Base-by-base conservation (phyloP, 2,797 vertebrate genomes). In the Ibycter americanus region DNA sequence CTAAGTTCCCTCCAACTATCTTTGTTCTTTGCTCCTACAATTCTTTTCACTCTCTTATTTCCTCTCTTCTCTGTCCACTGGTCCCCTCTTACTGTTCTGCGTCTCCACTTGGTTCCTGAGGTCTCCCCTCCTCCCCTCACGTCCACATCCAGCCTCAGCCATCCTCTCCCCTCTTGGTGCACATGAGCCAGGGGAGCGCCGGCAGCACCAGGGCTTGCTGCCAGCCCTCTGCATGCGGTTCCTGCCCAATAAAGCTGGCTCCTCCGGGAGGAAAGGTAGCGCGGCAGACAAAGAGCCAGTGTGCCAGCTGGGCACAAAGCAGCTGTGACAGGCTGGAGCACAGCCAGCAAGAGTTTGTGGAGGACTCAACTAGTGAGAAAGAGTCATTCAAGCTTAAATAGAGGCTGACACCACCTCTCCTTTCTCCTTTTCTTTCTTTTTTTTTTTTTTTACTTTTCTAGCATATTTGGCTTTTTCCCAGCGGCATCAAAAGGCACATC, bases 111-210 rank as follows among this genome's bases (percentile, higher is more conserved):
- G 31, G 16, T 6, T 76, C 46, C 52, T 0, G 0, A 38, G 19
- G 32, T 79, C 17, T 66, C 49, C 31, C 27, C 58, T 94, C n/a
- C 42, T 15, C 8, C 3, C 14, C 47, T 89, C 58, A 34, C 5
- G 6, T 15, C 29, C 16, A 12, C 26, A 40, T 18, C 29, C 2
- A 0, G 51, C 26, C 25, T 25, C 40, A 51, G 2, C 14, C 34
- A 4, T 20, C 8, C 32, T 51, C 42, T 36, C 38, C 16, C 5
- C 8, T 16, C 54, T 27, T 0, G 3, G 17, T 36, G 51, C 46
- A 38, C 0, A 0, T 2, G 36, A 56, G 44, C n/a, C 3, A 3
- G 55, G 55, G 58, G 58, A 63, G 58, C 2, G 3, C 49, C 2
- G 51, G 61, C 38, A 55, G 38, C 27, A 31, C 74, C 62, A 70